Evolutionary conservation across 2,113 vertebrate genomes (phyloP).

Genomic region (Leptobrachium ailaonicum): DNA sequence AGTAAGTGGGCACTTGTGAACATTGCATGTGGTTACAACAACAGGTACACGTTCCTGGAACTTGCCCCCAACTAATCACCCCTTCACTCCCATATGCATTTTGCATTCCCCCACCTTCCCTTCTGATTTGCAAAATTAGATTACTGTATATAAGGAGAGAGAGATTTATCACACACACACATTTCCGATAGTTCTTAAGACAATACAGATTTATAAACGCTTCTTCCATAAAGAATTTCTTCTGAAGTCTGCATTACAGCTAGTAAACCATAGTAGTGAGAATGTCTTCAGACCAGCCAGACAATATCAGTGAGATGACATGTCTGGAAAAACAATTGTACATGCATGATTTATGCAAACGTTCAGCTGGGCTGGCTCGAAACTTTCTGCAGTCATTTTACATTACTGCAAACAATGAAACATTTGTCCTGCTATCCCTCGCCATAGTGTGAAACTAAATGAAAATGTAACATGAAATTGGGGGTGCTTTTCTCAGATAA

Average conservation of each 20-base stretch:
- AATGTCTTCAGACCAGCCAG: background rate
- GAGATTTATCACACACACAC: too few species aligned
- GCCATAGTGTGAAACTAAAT: constrained; percentile 24
- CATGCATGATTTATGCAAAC: background rate
- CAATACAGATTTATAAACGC: too few species aligned
- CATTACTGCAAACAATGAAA: constrained; percentile 15
- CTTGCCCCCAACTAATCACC: too few species aligned
- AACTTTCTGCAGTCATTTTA: constrained; percentile 1
- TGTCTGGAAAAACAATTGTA: constrained; percentile 4
- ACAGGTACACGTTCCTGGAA: too few species aligned
- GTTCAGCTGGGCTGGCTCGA: background rate
- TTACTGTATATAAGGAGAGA: too few species aligned
- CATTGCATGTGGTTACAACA: too few species aligned
- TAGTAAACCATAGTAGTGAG: background rate
- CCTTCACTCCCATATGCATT: too few species aligned
- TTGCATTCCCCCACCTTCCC: too few species aligned
- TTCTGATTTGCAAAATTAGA: too few species aligned
- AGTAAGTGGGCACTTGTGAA: too few species aligned
- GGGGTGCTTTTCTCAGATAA: constrained; percentile 66
- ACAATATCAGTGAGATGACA: background rate
- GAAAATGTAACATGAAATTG: constrained; percentile 59
- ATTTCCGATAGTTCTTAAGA: too few species aligned
- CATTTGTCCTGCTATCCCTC: constrained; percentile 12
- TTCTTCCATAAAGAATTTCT: too few species aligned
- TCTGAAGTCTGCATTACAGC: background rate